phyloP scores from a whole-genome alignment of 2,888 invertebrate species.

The Ectobius pallidus region DNA sequence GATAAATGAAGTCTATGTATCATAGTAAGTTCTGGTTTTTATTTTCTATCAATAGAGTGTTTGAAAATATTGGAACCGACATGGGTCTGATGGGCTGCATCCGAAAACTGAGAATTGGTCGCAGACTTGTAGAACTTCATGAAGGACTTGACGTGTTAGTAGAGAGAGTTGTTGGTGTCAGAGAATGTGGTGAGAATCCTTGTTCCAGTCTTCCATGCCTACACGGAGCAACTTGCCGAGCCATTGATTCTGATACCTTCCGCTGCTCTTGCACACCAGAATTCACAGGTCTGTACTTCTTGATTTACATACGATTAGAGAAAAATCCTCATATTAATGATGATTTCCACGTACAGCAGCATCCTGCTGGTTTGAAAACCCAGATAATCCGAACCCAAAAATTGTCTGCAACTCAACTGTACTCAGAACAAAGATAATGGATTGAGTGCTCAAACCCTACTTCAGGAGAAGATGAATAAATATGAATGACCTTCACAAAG shows the following conservation, averaged over 20 bases:
- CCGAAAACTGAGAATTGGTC: constrained; percentile 78
- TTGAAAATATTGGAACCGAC: constrained; percentile 80
- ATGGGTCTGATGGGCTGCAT: constrained; percentile 86
- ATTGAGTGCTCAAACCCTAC: too few relatives aligned
- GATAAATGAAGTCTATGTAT: too few relatives aligned
- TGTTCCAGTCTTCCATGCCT: constrained; percentile 81
- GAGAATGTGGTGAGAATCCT: constrained; percentile 80
- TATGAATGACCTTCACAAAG: too few relatives aligned
- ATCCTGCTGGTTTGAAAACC: too few relatives aligned
- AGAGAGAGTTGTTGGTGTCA: constrained; percentile 68
- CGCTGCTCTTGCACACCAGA: constrained; percentile 63
- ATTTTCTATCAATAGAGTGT: constrained; percentile 68
- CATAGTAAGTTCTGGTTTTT: too few relatives aligned
- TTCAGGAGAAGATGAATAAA: too few relatives aligned
- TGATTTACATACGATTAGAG: too few relatives aligned
- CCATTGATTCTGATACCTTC: constrained; percentile 53
- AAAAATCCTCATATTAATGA: too few relatives aligned
- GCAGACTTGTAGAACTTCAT: constrained; percentile 72
- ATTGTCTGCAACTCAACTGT: too few relatives aligned
- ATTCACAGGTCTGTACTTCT: constrained; percentile 61
- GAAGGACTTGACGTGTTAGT: constrained; percentile 72
- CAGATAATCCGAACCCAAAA: too few relatives aligned
- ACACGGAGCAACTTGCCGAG: constrained; percentile 65
- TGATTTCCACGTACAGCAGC: too few relatives aligned
- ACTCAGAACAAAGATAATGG: too few relatives aligned